Base-by-base conservation (phyloP, 1,140 invertebrate genomes). In the Protaetia brevitarsis region DNA sequence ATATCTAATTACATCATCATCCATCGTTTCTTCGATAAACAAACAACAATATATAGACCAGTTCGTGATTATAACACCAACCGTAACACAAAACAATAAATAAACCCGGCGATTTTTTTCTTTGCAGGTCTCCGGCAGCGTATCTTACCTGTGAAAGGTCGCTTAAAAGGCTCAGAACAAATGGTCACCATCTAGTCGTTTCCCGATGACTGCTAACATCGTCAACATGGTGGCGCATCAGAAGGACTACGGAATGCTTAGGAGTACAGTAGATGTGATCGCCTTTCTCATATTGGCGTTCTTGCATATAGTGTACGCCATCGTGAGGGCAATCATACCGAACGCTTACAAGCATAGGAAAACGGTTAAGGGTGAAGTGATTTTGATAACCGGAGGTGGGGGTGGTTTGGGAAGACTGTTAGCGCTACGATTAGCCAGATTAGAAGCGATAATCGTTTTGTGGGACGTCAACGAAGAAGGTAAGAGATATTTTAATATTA, bases 391-490 rank as follows among this genome's bases (percentile, higher is more conserved):
- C 1, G 95, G 95, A 8, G 92, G 90, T 26, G 95, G 93, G 27
- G 90, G 91, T 66, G 96, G 95, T 31, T 84, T 98, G 26, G 96
- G 96, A 6, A 85, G 90, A 62, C 79, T 95, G n/a, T 81, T 97
- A 66, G 90, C 93, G 2, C 77, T 88, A 28, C 84, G 89, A 69
- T 85, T 97, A 58, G 91, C 91, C 0, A 83, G 88, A 71, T 84
- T 92, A 31, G 91, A 92, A 64, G 90, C 90, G 67, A 86, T 82
- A 37, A 82, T 97, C 37, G 85, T 97, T 5, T 80, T 96, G 37
- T 97, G 94, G 94, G 96, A 98, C 78, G 89, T 98, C 41, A 95
- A 97, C 78, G 84, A 89, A 78, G 78, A 84, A 81, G 90, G 91
- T 90, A 69, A 83, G 82, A 80, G n/a, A n/a, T n/a, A n/a, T n/a